Evolutionary conservation across 1,140 invertebrate genomes (phyloP), one percentile per base, ranked within the genome.

Genomic region (Drosophila bocki): DNA sequence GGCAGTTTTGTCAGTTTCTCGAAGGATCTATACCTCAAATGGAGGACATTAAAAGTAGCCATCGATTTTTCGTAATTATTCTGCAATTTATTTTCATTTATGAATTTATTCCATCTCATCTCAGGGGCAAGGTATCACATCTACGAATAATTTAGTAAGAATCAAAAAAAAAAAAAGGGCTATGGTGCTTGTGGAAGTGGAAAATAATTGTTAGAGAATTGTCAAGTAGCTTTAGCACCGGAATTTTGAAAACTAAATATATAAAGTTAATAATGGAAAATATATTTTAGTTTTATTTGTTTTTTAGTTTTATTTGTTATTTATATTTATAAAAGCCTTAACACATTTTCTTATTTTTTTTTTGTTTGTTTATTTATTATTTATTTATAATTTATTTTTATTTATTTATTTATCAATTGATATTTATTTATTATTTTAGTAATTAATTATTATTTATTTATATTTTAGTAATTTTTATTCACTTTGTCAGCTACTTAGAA

Each of bases 61-160:
- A 51, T 41, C 47, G 32, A 42, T 47, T 39, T 15, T 29, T 11
- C 6, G 57, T 17, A 54, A 68, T 68, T 67, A 54, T 54, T 45
- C 33, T 1, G 62, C 37, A 70, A 56, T 54, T 68, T 56, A 68
- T 37, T 70, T 32, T 44, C 44, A 67, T 68, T 70, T 45, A 68
- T 70, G 67, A 51, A 54, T 45, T 54, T 37, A 54, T 44, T 62
- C 13, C 15, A 3, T 11, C n/a, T 42, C 8, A 5, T 32, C 32
- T 15, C 7, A 35, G 39, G 32, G 41, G 7, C 13, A 12, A 48
- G 63, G 33, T 39, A 63, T 68, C 37, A 50, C 29, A 63, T 42
- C 13, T 9, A n/a, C 22, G 37, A 22, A 67, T 35, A 51, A 67
- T 35, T 69, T 26, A 15, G 42, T 12, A 15, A 11, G 29, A 19